Evolutionary conservation across 2,888 invertebrate genomes (phyloP).

Genomic region (Cataglyphis cursor): DNA sequence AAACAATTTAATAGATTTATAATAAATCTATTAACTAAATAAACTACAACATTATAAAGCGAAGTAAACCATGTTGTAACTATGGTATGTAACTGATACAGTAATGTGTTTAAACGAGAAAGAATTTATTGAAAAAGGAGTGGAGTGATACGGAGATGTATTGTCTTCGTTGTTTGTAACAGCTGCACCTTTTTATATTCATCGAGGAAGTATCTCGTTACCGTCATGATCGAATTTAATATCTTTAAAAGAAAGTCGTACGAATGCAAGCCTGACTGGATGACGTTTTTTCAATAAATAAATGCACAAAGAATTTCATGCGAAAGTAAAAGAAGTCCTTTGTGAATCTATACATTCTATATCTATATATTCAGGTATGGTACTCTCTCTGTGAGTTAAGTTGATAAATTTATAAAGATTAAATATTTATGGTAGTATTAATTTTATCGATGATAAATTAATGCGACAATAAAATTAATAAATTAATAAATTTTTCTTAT

Average conservation of each 20-base stretch:
- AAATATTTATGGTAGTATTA: neutral
- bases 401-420: neutral
- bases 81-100: neutral
- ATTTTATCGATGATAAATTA: neutral
- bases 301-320: neutral
- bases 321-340: neutral
- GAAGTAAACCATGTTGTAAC: neutral
- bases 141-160: neutral
- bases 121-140: neutral
- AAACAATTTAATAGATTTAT: neutral
- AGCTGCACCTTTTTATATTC: conserved; percentile 19
- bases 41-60: neutral
- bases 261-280: neutral
- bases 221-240: neutral
- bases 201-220: conserved; percentile 14
- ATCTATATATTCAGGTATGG: too few relatives aligned
- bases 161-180: neutral
- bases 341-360: too few relatives aligned
- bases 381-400: neutral
- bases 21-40: neutral
- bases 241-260: neutral
- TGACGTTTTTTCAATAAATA: neutral
- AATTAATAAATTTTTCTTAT: neutral
- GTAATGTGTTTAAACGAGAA: neutral
- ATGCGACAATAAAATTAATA: neutral